Evolutionary conservation across 2,797 vertebrate species (phyloP).

Genomic region (Lerista edwardsae): DNA sequence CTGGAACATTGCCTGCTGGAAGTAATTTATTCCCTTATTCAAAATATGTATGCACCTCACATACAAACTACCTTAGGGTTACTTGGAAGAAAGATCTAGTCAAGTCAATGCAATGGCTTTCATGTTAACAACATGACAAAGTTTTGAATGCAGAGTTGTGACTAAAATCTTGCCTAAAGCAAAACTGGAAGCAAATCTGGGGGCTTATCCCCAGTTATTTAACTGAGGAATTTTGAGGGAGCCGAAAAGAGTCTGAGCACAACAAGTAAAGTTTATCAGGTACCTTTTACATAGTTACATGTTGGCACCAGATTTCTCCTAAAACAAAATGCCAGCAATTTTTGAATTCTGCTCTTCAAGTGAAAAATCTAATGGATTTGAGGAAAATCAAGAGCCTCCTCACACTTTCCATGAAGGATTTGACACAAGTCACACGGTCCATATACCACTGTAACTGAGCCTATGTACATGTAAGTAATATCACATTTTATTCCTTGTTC

Average conservation of each 20-base stretch:
- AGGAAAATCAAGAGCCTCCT: no score
- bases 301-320: no score
- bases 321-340: neutral
- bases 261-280: no score
- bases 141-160: neutral
- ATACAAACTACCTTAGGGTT: neutral
- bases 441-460: no score
- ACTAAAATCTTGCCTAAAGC: neutral
- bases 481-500: no score
- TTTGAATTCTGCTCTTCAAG: no score
- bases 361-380: no score
- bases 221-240: neutral
- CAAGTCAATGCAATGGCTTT: neutral
- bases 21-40: conserved; percentile 27
- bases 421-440: no score
- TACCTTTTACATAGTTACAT: no score
- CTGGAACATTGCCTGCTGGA: conserved; percentile 48
- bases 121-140: neutral
- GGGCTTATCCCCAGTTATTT: neutral
- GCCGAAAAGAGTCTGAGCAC: no score
- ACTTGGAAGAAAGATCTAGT: neutral
- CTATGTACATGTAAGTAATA: no score
- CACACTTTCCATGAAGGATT: no score
- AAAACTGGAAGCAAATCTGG: neutral
- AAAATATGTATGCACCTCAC: neutral